Evolutionary conservation across 2,888 invertebrate species (phyloP), one percentile per base, ranked within the genome.

Genomic region (Hypolimnas misippus): DNA sequence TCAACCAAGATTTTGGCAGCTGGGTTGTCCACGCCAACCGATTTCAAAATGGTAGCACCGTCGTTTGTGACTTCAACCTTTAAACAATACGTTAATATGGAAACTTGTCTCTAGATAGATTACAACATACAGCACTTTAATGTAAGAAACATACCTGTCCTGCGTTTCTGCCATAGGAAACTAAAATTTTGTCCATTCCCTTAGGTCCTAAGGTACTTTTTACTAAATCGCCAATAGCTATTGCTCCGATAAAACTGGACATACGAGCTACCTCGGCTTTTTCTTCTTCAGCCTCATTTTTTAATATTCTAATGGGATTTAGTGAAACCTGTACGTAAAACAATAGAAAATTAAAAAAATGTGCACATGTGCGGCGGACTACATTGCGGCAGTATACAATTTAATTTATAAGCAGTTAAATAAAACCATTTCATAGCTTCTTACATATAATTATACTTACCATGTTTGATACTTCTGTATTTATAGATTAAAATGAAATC

Each of bases 1-100:
- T 99, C 98, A n/a, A 99, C 98, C 54, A 99, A 93, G 77, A 99
- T 97, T 91, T 99, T 99, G 0, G 99, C 99, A 31, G 99, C 99
- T 19, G 99, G 99, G 88, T 99, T 99, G 83, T 99, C 99, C 16
- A 99, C 97, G 58, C 99, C 99, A 62, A 99, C 95, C 0, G 97
- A 95, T 84, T 98, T 97, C 58, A 99, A 92, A 80, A 99, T 99
- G 6, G 99, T 99, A 12, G 99, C 99, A 63, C 99, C 99, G 91
- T 99, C 99, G 88, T 99, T 99, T 57, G 99, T 99, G 4, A 99
- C 98, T 90, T 98, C 97, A 62, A 99, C 97, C 89, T 93, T 76
- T n/a, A 82, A 81, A 53, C 31, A 50, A 40, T 44, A 57, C 7
- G 5, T 35, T 25, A 59, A 38, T 35, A 44, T 19, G 5, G 52